These are phyloP conservation scores for Calidris pugnax DNA, from an alignment of 2,113 vertebrate species.

Conservation along the genomic window DNA sequence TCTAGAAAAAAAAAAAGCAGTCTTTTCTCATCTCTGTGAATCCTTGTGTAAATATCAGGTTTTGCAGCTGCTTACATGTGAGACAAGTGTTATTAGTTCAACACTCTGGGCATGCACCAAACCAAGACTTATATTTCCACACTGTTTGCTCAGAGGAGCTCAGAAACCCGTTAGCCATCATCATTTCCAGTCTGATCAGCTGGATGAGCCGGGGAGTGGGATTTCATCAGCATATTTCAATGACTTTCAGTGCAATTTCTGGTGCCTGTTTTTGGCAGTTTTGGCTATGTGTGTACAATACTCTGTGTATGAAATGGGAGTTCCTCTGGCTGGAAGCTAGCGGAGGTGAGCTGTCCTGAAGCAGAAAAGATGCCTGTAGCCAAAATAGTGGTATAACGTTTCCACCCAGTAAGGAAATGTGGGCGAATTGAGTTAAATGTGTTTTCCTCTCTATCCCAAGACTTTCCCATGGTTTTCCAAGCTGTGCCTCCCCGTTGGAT, in stretches of 20 bases:
- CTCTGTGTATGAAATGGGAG: neutral
- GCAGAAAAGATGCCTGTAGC: neutral
- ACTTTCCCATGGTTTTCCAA: neutral
- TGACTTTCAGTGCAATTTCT: neutral
- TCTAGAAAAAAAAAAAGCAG: neutral
- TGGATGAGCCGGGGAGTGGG: neutral
- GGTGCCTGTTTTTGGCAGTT: neutral
- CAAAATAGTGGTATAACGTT: neutral
- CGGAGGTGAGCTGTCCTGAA: neutral
- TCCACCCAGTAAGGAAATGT: neutral
- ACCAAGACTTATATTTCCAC: slow-evolving; percentile 7
- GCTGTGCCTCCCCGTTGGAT: neutral
- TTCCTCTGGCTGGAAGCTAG: neutral
- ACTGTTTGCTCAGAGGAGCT: neutral
- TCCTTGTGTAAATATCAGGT: slow-evolving; percentile 65
- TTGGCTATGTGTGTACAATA: neutral
- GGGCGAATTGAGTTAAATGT: neutral
- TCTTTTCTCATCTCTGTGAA: slow-evolving; percentile 47
- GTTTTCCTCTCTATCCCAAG: neutral
- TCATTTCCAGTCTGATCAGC: neutral
- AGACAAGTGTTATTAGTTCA: slow-evolving; percentile 51
- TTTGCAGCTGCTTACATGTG: slow-evolving; percentile 55
- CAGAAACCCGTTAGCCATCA: neutral
- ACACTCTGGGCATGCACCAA: slow-evolving; percentile 26
- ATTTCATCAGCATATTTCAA: slow-evolving; percentile 15